phyloP scores from a whole-genome alignment of 2,113 vertebrate species.

The Plecturocebus donacophilus region DNA sequence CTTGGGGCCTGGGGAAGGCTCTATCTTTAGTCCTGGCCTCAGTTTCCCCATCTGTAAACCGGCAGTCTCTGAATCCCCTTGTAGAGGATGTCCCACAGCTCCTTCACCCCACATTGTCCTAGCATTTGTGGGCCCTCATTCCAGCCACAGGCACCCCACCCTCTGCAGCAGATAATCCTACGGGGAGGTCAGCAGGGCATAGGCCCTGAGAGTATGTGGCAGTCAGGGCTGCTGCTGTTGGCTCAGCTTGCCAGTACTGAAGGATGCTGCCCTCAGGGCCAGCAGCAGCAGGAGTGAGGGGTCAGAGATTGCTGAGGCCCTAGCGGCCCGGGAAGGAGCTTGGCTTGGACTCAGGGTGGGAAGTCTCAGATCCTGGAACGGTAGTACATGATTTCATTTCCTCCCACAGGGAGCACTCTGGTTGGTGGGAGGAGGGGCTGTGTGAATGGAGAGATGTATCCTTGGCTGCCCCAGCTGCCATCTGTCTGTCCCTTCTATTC shows the following conservation, averaged over 20 bases:
- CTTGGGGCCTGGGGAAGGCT: not conserved
- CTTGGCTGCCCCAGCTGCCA: not conserved
- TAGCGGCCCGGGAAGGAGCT: not conserved
- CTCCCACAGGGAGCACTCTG: not conserved
- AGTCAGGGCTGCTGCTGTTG: not conserved
- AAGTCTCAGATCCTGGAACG: not conserved
- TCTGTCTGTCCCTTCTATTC: not conserved
- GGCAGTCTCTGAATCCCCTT: not conserved
- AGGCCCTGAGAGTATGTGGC: not conserved
- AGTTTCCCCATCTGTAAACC: not conserved
- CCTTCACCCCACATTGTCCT: not conserved
- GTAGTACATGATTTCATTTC: not conserved
- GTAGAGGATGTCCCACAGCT: not conserved
- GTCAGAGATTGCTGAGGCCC: not conserved
- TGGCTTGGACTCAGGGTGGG: not conserved
- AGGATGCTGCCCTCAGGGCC: not conserved
- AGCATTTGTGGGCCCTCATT: not conserved
- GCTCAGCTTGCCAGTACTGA: not conserved
- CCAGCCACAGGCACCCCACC: not conserved
- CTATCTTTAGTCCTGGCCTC: not conserved
- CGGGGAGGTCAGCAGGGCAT: not conserved
- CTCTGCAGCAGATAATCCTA: not conserved
- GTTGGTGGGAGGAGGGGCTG: not conserved
- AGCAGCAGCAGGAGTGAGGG: not conserved
- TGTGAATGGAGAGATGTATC: not conserved